Evolutionary conservation across 2,888 invertebrate species (phyloP).

Genomic region (Meiosimyza decipiens): DNA sequence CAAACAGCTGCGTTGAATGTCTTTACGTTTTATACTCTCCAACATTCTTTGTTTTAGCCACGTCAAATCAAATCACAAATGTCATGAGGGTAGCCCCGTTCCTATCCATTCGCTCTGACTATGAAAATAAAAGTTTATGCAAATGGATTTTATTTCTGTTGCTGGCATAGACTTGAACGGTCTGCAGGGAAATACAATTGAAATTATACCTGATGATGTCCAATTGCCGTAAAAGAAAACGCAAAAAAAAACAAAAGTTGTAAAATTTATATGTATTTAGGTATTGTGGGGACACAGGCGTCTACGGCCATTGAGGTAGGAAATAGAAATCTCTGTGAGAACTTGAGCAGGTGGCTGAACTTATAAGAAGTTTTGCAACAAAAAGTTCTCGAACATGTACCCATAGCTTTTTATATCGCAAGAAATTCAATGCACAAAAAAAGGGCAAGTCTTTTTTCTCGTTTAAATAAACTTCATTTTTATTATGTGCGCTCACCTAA

Average conservation of each 20-base stretch:
- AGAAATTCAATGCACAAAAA: neutral
- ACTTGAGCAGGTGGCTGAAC: slow-evolving; percentile 43
- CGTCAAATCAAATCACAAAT: neutral
- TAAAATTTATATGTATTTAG: slow-evolving; percentile 28
- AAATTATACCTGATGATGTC: slow-evolving; percentile 48
- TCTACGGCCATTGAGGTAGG: neutral
- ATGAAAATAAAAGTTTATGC: slow-evolving; percentile 51
- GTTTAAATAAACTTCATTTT: slow-evolving; percentile 35
- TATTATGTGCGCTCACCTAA: slow-evolving; percentile 34
- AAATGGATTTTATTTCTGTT: slow-evolving; percentile 40
- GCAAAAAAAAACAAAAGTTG: slow-evolving; percentile 35
- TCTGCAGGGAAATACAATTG: slow-evolving; percentile 48
- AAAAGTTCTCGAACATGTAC: no score
- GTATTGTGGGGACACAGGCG: slow-evolving; percentile 6
- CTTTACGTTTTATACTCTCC: slow-evolving; percentile 29
- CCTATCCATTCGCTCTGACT: neutral
- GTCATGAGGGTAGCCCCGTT: neutral
- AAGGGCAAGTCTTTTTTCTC: slow-evolving; percentile 16
- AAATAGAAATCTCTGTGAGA: slow-evolving; percentile 40
- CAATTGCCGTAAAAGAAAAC: slow-evolving; percentile 40
- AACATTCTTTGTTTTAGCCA: slow-evolving; percentile 27
- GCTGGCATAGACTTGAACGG: slow-evolving; percentile 33
- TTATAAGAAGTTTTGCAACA: neutral
- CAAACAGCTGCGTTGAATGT: slow-evolving; percentile 50
- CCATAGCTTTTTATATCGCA: neutral